These are phyloP conservation scores for Panagrolaimus sp. DNA, from an alignment of 1,140 invertebrate species.

Conservation along the genomic window DNA sequence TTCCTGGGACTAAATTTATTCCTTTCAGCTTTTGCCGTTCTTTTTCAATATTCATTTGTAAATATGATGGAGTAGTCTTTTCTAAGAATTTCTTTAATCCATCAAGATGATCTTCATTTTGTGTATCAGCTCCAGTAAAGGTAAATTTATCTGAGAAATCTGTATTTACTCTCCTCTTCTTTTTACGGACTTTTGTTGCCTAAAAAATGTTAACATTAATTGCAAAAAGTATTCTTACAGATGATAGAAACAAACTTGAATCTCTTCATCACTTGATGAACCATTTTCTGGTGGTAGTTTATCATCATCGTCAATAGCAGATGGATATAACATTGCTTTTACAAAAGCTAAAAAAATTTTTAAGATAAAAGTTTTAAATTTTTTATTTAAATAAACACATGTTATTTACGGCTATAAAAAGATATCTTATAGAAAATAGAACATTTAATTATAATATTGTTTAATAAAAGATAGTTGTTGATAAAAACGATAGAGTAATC, in stretches of 20 bases:
- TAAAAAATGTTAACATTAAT: too few species aligned
- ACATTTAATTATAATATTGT: too few species aligned
- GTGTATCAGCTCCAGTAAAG: constrained; percentile 20
- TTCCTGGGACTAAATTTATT: not conserved
- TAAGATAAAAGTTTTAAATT: too few species aligned
- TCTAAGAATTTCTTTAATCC: constrained; percentile 31
- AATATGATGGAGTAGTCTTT: constrained; percentile 24
- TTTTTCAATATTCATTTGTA: constrained; percentile 42
- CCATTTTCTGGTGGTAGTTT: constrained; percentile 15
- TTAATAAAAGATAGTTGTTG: too few species aligned
- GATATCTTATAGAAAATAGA: too few species aligned
- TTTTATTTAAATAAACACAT: too few species aligned
- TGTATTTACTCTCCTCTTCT: not conserved
- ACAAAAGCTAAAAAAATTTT: not conserved
- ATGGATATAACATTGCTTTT: constrained; percentile 19
- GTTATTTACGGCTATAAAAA: too few species aligned
- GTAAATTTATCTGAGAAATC: constrained; percentile 26
- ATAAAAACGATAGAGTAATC: too few species aligned
- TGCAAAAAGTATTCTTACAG: too few species aligned
- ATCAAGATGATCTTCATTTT: constrained; percentile 31
- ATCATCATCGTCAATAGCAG: constrained; percentile 23
- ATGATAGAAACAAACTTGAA: not conserved
- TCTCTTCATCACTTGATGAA: constrained; percentile 23
- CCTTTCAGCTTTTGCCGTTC: constrained; percentile 12
- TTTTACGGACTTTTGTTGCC: constrained; percentile 24